These are phyloP conservation scores for Drosophila santomea DNA, from an alignment of 1,140 invertebrate species.

Conservation along the genomic window DNA sequence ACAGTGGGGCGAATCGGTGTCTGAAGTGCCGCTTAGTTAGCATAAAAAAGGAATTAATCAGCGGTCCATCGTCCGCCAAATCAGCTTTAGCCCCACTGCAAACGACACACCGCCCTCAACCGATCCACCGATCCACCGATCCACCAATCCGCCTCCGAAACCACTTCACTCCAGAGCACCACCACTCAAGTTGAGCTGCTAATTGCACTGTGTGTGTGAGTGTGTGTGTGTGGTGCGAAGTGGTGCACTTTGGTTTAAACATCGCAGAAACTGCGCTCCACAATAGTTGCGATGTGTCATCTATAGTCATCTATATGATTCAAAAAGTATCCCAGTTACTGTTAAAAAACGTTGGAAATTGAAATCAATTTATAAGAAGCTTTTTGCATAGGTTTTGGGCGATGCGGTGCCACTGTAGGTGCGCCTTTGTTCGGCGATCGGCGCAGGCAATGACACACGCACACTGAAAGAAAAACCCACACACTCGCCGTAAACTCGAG, in stretches of 20 bases:
- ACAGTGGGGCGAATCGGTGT: slow-evolving; percentile 14
- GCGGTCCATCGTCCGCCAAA: slow-evolving; percentile 49
- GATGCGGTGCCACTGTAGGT: slow-evolving; percentile 14
- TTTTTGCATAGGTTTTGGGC: neutral
- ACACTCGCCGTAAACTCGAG: neutral
- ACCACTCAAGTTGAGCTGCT: slow-evolving; percentile 77
- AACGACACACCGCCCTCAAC: slow-evolving; percentile 22
- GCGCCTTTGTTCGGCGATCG: slow-evolving; percentile 23
- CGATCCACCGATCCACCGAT: slow-evolving; percentile 4
- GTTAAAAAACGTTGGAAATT: too few relatives aligned
- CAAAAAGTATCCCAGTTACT: neutral
- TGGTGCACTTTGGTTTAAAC: slow-evolving; percentile 8
- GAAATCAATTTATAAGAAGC: too few relatives aligned
- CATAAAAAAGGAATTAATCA: slow-evolving; percentile 79
- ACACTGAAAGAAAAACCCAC: slow-evolving; percentile 11
- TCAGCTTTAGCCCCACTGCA: slow-evolving; percentile 43
- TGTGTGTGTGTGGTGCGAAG: slow-evolving; percentile 3
- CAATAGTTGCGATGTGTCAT: too few relatives aligned
- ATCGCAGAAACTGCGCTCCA: neutral
- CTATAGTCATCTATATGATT: neutral
- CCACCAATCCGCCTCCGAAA: neutral
- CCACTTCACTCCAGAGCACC: slow-evolving; percentile 21
- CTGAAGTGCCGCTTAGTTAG: slow-evolving; percentile 62
- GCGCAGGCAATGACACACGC: slow-evolving; percentile 16
- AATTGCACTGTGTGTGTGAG: slow-evolving; percentile 70